Evolutionary conservation across 2,113 vertebrate species (phyloP).

Genomic region (Microcebus ravelobensis): DNA sequence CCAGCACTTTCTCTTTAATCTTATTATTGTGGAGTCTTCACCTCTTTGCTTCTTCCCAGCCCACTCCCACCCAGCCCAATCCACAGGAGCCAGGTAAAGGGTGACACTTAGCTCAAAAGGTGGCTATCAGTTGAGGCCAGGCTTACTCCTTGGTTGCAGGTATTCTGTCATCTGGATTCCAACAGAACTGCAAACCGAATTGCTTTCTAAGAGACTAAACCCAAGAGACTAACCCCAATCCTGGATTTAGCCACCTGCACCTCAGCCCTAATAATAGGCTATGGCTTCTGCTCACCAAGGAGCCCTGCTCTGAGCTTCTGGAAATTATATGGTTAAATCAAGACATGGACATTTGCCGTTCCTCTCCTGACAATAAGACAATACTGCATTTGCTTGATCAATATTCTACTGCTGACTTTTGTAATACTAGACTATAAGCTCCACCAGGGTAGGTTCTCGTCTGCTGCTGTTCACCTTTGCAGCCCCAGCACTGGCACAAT

Average conservation of each 20-base stretch:
- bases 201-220: neutral
- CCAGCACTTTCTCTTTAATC: neutral
- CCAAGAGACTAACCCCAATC: neutral
- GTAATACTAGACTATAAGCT: neutral
- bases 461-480: neutral
- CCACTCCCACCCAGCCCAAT: rapidly evolving
- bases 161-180: neutral
- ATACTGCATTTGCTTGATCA: neutral
- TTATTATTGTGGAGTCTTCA: neutral
- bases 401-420: neutral
- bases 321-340: neutral
- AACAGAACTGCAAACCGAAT: neutral
- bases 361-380: neutral
- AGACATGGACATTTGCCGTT: neutral
- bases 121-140: neutral
- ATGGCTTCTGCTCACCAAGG: neutral
- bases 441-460: neutral
- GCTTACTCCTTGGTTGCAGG: neutral
- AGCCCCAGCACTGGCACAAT: neutral
- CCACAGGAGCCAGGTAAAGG: neutral
- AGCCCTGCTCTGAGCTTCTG: neutral
- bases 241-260: too few relatives aligned
- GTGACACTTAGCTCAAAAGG: neutral
- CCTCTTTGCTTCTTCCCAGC: neutral
- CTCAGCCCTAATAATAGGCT: neutral